These are phyloP conservation scores for Drosophila niveifrons DNA, from an alignment of 2,888 invertebrate species.

Conservation along the genomic window DNA sequence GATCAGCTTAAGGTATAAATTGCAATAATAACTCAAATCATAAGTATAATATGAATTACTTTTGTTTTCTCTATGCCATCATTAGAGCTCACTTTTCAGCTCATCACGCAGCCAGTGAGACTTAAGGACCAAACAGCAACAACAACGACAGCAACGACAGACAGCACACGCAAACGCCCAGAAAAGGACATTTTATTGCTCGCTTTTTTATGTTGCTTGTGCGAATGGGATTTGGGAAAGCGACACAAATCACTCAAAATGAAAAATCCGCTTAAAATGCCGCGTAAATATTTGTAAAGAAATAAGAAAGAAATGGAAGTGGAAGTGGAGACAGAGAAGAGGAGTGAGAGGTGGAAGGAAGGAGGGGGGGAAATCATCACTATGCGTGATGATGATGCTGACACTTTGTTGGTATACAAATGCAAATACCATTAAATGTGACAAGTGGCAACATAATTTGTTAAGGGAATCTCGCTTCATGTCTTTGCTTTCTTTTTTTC, in stretches of 20 bases:
- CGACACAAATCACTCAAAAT: conserved; percentile 80
- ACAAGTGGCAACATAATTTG: conserved; percentile 83
- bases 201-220: conserved; percentile 38
- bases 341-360: conserved; percentile 1
- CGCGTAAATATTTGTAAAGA: conserved; percentile 80
- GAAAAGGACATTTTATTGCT: conserved; percentile 51
- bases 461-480: conserved; percentile 56
- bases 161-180: conserved; percentile 17
- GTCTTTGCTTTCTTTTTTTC: conserved; percentile 15
- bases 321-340: neutral
- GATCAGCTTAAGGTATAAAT: conserved; percentile 9
- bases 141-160: neutral
- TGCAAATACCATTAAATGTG: conserved; percentile 83
- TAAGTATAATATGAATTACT: conserved; percentile 12
- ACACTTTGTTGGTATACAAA: conserved; percentile 77
- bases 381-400: conserved; percentile 72
- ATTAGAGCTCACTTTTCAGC: conserved; percentile 82
- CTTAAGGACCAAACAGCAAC: conserved; percentile 31
- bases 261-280: conserved; percentile 79
- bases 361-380: conserved; percentile 33
- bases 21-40: conserved; percentile 13
- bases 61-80: conserved; percentile 48
- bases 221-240: conserved; percentile 67
- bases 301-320: conserved; percentile 55
- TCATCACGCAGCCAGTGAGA: conserved; percentile 64